A percentile compares a stretch with the other conserved stretches of the same genome.
These are phyloP conservation scores for Philotrypesis tridentata DNA, from an alignment of 1,140 invertebrate species.

Conservation along the genomic window DNA sequence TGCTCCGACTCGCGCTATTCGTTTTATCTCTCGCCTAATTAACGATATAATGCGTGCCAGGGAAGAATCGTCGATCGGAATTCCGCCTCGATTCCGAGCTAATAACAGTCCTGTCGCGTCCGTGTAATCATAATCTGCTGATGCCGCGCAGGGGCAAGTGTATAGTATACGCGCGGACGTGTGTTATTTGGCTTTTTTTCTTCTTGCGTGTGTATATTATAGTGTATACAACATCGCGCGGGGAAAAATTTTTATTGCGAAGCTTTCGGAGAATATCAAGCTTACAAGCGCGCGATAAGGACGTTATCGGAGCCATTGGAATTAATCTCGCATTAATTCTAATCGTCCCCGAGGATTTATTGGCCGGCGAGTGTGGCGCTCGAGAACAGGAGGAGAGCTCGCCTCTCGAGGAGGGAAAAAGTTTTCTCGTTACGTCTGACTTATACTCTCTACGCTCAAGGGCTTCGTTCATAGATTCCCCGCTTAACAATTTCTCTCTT, in stretches of 20 bases:
- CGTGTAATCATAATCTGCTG: no score
- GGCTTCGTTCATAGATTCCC: constrained; percentile 24
- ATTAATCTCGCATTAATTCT: constrained; percentile 62
- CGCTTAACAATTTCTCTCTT: constrained; percentile 31
- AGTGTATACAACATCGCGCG: no score
- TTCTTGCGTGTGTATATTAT: no score
- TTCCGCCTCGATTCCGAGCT: neutral
- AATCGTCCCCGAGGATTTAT: constrained; percentile 57
- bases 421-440: constrained; percentile 50
- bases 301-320: constrained; percentile 59
- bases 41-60: neutral
- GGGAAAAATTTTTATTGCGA: constrained; percentile 23
- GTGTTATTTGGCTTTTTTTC: no score
- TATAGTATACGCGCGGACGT: no score
- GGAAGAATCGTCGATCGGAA: neutral
- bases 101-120: neutral
- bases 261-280: constrained; percentile 22
- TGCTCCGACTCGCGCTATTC: constrained; percentile 15
- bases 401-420: constrained; percentile 31
- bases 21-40: constrained; percentile 34
- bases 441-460: constrained; percentile 19
- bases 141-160: no score
- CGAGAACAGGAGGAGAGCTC: no score
- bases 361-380: constrained; percentile 30
- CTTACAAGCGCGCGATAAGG: constrained; percentile 53